These are phyloP conservation scores for Sebastes elongatus DNA, from an alignment of 2,797 vertebrate species.

Conservation along the genomic window DNA sequence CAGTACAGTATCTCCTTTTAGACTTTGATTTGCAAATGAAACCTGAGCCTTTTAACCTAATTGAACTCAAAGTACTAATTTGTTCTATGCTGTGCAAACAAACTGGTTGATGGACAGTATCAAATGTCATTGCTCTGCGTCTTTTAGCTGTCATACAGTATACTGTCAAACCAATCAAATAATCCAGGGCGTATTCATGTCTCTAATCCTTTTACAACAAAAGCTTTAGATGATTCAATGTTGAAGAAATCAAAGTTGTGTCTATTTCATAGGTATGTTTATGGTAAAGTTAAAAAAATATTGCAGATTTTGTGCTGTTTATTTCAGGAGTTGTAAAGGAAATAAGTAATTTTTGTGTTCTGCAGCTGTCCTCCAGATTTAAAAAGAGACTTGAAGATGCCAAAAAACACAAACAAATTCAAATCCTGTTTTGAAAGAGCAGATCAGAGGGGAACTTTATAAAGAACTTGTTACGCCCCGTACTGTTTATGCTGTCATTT, in stretches of 20 bases:
- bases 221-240: neutral
- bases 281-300: neutral
- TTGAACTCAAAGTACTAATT: neutral
- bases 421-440: neutral
- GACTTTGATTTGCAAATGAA: conserved; percentile 7
- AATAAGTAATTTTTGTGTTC: neutral
- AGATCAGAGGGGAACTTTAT: neutral
- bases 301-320: fast-evolving
- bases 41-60: neutral
- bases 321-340: neutral
- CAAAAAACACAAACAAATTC: conserved; percentile 4
- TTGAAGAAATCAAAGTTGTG: neutral
- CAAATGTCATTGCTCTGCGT: neutral
- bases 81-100: conserved; percentile 4
- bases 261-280: neutral
- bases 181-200: neutral
- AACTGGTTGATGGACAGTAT: neutral
- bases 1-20: neutral
- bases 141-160: neutral
- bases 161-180: neutral
- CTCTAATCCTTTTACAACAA: neutral
- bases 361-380: neutral
- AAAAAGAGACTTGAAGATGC: neutral
- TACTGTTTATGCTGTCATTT: neutral
- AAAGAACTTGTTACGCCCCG: neutral